phyloP scores from a whole-genome alignment of 2,888 invertebrate genomes.

The Drosophila prolongata region DNA sequence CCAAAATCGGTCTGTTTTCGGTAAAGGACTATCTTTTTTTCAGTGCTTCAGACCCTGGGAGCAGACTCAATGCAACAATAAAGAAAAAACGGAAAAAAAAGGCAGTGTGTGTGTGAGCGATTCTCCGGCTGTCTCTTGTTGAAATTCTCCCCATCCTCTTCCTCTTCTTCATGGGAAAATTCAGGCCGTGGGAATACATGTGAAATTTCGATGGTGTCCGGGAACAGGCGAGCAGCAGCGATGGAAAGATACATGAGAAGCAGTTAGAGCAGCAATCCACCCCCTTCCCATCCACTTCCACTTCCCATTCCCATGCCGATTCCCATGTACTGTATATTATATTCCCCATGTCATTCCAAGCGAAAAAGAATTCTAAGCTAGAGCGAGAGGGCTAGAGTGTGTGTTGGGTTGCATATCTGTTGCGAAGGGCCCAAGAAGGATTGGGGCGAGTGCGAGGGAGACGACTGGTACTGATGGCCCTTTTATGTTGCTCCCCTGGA shows the following conservation, averaged over 20 bases:
- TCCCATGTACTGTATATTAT: constrained; percentile 12
- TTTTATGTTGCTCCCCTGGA: constrained; percentile 19
- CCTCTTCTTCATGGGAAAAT: constrained; percentile 83
- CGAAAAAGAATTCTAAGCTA: constrained; percentile 40
- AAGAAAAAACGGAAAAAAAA: constrained; percentile 38
- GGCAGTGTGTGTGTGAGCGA: constrained; percentile 43
- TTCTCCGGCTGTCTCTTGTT: constrained; percentile 65
- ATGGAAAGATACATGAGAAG: constrained; percentile 23
- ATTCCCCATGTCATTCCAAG: constrained; percentile 28
- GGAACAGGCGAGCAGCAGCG: constrained; percentile 82
- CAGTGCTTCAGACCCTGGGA: constrained; percentile 75
- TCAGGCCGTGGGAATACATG: constrained; percentile 85
- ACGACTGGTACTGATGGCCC: constrained; percentile 24
- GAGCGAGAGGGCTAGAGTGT: constrained; percentile 27
- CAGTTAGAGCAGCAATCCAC: constrained; percentile 7
- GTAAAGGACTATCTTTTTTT: neutral
- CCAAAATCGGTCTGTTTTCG: neutral
- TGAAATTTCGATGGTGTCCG: constrained; percentile 85
- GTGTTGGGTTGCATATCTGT: constrained; percentile 16
- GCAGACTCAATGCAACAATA: constrained; percentile 65
- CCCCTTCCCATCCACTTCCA: constrained; percentile 13
- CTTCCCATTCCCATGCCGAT: constrained; percentile 16
- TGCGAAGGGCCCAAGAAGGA: constrained; percentile 12
- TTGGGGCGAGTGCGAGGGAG: constrained; percentile 12
- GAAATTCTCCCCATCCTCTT: constrained; percentile 50